phyloP scores from a whole-genome alignment of 2,113 vertebrate genomes.

The Corythornis vintsioides region DNA sequence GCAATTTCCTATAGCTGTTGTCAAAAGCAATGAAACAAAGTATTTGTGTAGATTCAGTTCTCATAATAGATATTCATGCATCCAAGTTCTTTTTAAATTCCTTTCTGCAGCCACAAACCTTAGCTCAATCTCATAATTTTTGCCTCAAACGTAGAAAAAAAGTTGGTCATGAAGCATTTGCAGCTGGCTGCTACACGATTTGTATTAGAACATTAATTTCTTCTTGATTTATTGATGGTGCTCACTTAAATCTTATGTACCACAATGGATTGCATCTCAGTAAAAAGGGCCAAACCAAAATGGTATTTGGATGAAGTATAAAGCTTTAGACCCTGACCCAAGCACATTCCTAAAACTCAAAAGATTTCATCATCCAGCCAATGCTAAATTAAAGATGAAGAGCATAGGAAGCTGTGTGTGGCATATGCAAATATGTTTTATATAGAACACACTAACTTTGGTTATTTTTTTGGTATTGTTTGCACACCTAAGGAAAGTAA shows the following conservation, averaged over 20 bases:
- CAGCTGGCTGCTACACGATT: slow-evolving; percentile 23
- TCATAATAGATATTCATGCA: slow-evolving; percentile 4
- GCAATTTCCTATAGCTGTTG: neutral
- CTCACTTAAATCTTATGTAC: slow-evolving; percentile 33
- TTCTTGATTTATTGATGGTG: slow-evolving; percentile 37
- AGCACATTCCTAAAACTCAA: neutral
- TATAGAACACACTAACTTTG: slow-evolving; percentile 16
- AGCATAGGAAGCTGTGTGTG: neutral
- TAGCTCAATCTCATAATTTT: slow-evolving; percentile 20
- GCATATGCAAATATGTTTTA: slow-evolving; percentile 34
- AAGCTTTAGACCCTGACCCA: slow-evolving; percentile 52
- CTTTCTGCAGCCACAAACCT: neutral
- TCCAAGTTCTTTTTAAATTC: neutral
- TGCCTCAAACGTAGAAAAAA: neutral
- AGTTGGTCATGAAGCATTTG: neutral
- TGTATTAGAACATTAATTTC: slow-evolving; percentile 21
- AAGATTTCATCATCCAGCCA: slow-evolving; percentile 44
- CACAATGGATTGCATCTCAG: slow-evolving; percentile 25
- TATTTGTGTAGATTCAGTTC: neutral
- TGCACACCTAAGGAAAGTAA: slow-evolving; percentile 14
- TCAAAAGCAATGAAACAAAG: slow-evolving; percentile 23
- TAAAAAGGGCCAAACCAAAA: slow-evolving; percentile 53
- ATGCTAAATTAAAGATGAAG: slow-evolving; percentile 47
- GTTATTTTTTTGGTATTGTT: slow-evolving; percentile 18
- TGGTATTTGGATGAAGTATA: slow-evolving; percentile 58